A percentile compares a stretch with the other conserved stretches of the same genome.
Evolutionary conservation across 2,888 invertebrate genomes (phyloP).

Genomic region (Thelaira solivaga): DNA sequence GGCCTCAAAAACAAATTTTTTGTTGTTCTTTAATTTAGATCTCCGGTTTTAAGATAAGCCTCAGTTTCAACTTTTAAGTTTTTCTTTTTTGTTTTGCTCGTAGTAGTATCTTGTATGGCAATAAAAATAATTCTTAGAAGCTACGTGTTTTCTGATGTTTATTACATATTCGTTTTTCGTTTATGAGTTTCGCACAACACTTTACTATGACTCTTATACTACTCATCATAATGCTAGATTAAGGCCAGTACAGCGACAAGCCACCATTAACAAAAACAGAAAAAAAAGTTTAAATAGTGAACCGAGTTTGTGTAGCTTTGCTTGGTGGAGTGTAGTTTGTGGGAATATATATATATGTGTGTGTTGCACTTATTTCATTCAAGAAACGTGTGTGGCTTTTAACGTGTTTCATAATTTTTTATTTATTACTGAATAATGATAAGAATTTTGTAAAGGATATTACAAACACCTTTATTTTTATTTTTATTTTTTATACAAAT

Average conservation of each 20-base stretch:
- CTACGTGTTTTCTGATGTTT: slow-evolving; percentile 70
- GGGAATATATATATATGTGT: neutral
- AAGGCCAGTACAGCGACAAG: neutral
- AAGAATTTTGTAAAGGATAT: neutral
- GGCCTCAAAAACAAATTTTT: slow-evolving; percentile 45
- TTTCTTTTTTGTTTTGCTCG: too few species aligned
- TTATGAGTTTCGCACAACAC: slow-evolving; percentile 27
- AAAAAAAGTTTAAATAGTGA: neutral
- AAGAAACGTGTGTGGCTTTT: slow-evolving; percentile 39
- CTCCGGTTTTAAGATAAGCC: slow-evolving; percentile 67
- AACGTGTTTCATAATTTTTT: slow-evolving; percentile 14
- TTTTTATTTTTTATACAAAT: too few species aligned
- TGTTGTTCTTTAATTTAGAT: slow-evolving; percentile 48
- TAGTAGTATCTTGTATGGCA: slow-evolving; percentile 58
- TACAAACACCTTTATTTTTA: too few species aligned
- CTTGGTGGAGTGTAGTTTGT: slow-evolving; percentile 2
- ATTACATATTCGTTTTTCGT: slow-evolving; percentile 33
- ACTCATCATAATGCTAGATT: slow-evolving; percentile 36
- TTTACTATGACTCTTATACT: slow-evolving; percentile 9
- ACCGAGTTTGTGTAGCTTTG: slow-evolving; percentile 3
- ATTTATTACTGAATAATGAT: neutral
- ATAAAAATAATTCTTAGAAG: slow-evolving; percentile 70
- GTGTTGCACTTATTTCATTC: slow-evolving; percentile 15
- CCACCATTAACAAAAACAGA: slow-evolving; percentile 12
- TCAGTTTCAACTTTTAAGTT: slow-evolving; percentile 65